phyloP scores from a whole-genome alignment of 2,797 vertebrate genomes.

The Enteromius argenteus region DNA sequence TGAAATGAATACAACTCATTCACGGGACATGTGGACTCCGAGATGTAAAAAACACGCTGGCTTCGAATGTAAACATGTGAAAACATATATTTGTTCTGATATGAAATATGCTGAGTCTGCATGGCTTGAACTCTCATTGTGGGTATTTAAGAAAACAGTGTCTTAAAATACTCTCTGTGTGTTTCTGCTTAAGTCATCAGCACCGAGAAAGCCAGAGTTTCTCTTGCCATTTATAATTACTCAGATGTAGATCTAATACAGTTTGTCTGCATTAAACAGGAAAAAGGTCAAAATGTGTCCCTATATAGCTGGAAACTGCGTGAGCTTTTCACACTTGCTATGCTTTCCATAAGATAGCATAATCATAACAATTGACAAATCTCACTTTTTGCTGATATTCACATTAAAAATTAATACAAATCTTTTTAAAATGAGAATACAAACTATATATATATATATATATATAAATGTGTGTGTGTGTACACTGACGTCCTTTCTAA shows the following conservation, averaged over 20 bases:
- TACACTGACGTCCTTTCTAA: too few relatives aligned
- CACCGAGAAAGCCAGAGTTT: slow-evolving; percentile 16
- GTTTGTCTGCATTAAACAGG: slow-evolving; percentile 11
- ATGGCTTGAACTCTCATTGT: slow-evolving; percentile 55
- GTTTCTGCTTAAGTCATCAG: slow-evolving; percentile 60
- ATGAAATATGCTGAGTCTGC: slow-evolving; percentile 58
- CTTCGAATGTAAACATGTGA: slow-evolving; percentile 53
- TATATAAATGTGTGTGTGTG: too few relatives aligned
- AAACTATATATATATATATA: too few relatives aligned
- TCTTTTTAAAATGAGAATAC: too few relatives aligned
- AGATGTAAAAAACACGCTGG: slow-evolving; percentile 56
- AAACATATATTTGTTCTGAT: slow-evolving; percentile 62
- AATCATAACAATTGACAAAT: not conserved
- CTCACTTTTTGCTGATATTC: too few relatives aligned
- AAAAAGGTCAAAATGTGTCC: not conserved
- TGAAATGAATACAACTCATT: slow-evolving; percentile 52
- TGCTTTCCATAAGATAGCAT: not conserved
- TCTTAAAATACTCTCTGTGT: slow-evolving; percentile 40
- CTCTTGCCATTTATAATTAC: slow-evolving; percentile 51
- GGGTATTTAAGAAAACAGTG: slow-evolving; percentile 58
- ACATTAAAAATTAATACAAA: too few relatives aligned
- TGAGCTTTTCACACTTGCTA: not conserved
- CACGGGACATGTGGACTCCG: slow-evolving; percentile 21
- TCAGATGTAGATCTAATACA: slow-evolving; percentile 31
- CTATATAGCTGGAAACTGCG: not conserved